Evolutionary conservation across 2,888 invertebrate genomes (phyloP), one percentile per base, ranked within the genome.

Genomic region (Drosophila emarginata): DNA sequence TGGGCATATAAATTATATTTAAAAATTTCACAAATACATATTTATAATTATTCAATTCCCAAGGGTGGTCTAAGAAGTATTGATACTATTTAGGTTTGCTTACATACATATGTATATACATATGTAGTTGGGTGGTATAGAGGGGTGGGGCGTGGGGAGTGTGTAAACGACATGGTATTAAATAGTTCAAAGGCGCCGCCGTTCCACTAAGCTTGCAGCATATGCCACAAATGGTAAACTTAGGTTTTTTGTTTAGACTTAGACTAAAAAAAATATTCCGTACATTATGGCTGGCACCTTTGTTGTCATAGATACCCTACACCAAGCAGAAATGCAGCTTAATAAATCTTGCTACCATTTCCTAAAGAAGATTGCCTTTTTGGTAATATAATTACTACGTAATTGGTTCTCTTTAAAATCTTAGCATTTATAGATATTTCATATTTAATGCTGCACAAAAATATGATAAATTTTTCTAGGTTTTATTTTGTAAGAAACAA

Each of bases 161-260:
- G 45, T 11, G 45, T 18, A 45, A 45, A 45, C 45, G 45, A 21
- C 18, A 11, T 21, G 45, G 45, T 45, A 21, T 45, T 45, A 45
- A 11, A 45, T 74, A 82, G 83, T 86, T 86, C 72, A 84, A 86
- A 88, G 74, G 74, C 72, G 78, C 80, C 88, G 86, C 82, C 77
- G 61, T 64, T 70, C 53, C 52, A 53, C 54, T 14, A 59, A 74
- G 77, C 72, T 76, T 80, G 73, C 85, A 72, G 74, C 80, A 78
- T 70, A 63, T 67, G 62, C 53, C 57, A 53, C 61, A 45, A 40
- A 36, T 50, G 51, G 50, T 21, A 45, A 45, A 45, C 45, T 45
- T 45, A 4, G 45, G 28, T 28, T 39, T 28, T 56, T 45, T 39
- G 50, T 37, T 39, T 53, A 57, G 57, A 36, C 50, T 11, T 21